Base-by-base conservation (phyloP, 2,113 vertebrate genomes). In the Plotosus lineatus region DNA sequence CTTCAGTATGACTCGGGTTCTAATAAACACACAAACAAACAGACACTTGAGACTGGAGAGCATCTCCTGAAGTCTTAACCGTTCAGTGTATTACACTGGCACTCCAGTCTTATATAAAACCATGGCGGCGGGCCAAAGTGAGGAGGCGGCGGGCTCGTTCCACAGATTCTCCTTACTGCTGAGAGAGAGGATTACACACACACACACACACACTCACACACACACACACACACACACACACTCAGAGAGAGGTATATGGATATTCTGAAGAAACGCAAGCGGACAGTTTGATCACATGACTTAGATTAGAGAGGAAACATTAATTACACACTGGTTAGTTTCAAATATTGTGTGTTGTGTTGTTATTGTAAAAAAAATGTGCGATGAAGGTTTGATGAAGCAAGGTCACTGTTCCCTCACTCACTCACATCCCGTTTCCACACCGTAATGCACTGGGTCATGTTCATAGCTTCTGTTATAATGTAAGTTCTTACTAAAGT, bases 51-150 rank as follows among this genome's bases (percentile, higher is more conserved):
- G n/a, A 71, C 66, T 48, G n/a, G n/a, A 71, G 14, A 28, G 48
- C n/a, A 28, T 71, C 42, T 69, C n/a, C 66, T 71, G 66, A 71
- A 71, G 68, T 71, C 68, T 48, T 48, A 48, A 71, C 42, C n/a
- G 19, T 28, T 42, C 44, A 28, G n/a, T 15, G 46, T 48, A 48
- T 71, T 71, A 48, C 40, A 71, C 42, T 9, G 42, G 14, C 42
- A 28, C 42, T 71, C 48, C 42, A 71, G 6, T 71, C 42, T 71
- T 71, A 71, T 71, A 42, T 71, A 71, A 71, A 48, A 71, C 31
- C 14, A 46, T 71, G 68, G 68, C n/a, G 46, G 6, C 0, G 6
- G 42, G 46, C 42, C 68, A 46, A 71, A 31, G 11, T 15, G 68
- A 71, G 68, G 68, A 71, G 68, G 68, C 42, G 68, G 68, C 42